Percentiles rank a stretch among this genome's conserved stretches.
Conservation (phyloP, 2,113 vertebrate genomes). For the Eira barbara region DNA sequence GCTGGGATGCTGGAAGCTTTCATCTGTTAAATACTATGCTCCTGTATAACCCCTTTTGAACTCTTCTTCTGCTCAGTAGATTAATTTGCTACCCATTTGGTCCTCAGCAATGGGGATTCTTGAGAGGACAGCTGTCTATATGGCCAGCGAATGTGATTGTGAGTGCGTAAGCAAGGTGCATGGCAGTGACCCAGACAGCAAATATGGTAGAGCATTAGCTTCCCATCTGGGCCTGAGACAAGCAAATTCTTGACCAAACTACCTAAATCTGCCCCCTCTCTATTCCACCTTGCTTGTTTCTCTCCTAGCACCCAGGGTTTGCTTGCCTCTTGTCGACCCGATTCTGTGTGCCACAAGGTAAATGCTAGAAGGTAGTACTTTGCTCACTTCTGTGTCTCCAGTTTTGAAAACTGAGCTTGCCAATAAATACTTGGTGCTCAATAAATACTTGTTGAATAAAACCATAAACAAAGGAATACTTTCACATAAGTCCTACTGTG, state of each 20-base stretch:
- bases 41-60: constrained; percentile 48
- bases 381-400: not conserved
- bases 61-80: constrained; percentile 46
- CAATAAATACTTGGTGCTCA: not conserved
- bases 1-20: constrained; percentile 51
- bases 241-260: not conserved
- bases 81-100: constrained; percentile 30
- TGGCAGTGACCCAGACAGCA: not conserved
- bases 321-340: not conserved
- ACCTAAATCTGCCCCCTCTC: not conserved
- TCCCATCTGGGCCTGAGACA: not conserved
- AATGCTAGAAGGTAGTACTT: not conserved
- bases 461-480: not conserved
- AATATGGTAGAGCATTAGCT: not conserved
- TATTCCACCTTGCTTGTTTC: not conserved
- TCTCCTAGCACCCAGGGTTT: not conserved
- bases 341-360: not conserved
- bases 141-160: constrained; percentile 15
- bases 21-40: constrained; percentile 70
- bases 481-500: not conserved
- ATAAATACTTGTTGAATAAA: not conserved
- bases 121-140: constrained; percentile 55
- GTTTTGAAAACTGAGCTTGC: not conserved
- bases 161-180: not conserved
- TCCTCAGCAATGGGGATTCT: constrained; percentile 35